Conservation (phyloP, 64 coral and sea anemone species). For the Astreopora myriophthalma region DNA sequence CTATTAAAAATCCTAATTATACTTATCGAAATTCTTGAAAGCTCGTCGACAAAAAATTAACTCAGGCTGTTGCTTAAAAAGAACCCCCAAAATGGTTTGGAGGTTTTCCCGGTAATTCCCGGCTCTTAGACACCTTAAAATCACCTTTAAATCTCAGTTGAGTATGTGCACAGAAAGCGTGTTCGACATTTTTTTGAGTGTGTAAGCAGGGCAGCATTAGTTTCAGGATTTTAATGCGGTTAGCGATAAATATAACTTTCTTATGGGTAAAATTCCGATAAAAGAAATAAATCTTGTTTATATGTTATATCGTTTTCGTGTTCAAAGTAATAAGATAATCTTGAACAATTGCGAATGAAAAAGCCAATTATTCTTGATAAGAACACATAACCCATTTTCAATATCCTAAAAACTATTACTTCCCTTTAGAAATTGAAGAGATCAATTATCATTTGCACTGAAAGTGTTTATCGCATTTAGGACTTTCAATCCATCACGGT, state of each 20-base stretch:
- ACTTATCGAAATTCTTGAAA: too few species aligned
- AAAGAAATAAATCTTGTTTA: background rate
- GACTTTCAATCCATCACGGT: background rate
- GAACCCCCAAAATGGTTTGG: too few species aligned
- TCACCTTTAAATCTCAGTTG: too few species aligned
- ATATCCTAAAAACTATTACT: constrained; percentile 28
- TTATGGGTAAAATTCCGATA: background rate
- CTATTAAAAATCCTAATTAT: background rate
- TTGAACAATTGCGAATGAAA: constrained; percentile 17
- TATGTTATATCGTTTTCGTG: background rate
- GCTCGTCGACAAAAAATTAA: too few species aligned
- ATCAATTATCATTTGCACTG: constrained; percentile 15
- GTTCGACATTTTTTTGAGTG: too few species aligned
- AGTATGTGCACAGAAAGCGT: too few species aligned
- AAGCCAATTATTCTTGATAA: constrained; percentile 36
- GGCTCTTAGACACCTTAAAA: too few species aligned
- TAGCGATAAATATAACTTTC: background rate
- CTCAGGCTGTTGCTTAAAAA: too few species aligned
- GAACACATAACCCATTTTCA: constrained; percentile 25
- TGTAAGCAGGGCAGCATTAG: too few species aligned
- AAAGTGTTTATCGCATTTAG: background rate
- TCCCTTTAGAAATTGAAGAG: constrained; percentile 15
- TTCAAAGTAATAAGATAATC: background rate
- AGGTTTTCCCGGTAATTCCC: too few species aligned
- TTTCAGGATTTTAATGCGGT: background rate